These are phyloP conservation scores for Synanthedon myopaeformis DNA, from an alignment of 2,888 invertebrate species.

Conservation along the genomic window DNA sequence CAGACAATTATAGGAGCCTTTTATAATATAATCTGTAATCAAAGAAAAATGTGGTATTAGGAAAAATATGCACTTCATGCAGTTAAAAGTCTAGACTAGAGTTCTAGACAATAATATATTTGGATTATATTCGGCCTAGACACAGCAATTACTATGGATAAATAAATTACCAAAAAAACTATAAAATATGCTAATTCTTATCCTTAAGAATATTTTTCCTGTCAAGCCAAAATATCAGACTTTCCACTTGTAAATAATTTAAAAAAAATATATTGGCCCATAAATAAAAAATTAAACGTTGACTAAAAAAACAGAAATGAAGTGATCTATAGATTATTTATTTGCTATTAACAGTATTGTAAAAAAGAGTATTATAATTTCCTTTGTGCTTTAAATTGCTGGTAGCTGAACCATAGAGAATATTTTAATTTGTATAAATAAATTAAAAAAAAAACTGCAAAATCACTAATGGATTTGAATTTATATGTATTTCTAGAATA, in stretches of 20 bases:
- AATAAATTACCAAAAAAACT: too few relatives aligned
- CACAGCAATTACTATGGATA: too few relatives aligned
- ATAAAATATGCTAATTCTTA: too few relatives aligned
- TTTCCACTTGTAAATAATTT: background rate
- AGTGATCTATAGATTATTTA: slow-evolving; percentile 14
- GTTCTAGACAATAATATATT: too few relatives aligned
- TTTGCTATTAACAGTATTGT: slow-evolving; percentile 37
- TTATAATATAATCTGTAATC: too few relatives aligned
- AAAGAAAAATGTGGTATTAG: too few relatives aligned
- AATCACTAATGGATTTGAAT: slow-evolving; percentile 65
- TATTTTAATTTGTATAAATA: slow-evolving; percentile 22
- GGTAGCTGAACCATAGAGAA: slow-evolving; percentile 30
- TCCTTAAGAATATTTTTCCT: too few relatives aligned
- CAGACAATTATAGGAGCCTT: too few relatives aligned
- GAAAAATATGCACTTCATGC: too few relatives aligned
- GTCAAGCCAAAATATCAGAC: background rate
- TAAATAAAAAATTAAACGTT: background rate
- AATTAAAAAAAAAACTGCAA: slow-evolving; percentile 45
- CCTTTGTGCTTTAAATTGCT: slow-evolving; percentile 28
- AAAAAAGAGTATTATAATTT: slow-evolving; percentile 24
- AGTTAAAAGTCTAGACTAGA: too few relatives aligned
- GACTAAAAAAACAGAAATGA: slow-evolving; percentile 6
- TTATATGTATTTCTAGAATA: slow-evolving; percentile 28
- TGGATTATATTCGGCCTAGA: too few relatives aligned
- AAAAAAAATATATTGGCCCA: background rate